Evolutionary conservation across 2,888 invertebrate genomes (phyloP), one percentile per base, ranked within the genome.

Genomic region (Ephialtes manifestator): DNA sequence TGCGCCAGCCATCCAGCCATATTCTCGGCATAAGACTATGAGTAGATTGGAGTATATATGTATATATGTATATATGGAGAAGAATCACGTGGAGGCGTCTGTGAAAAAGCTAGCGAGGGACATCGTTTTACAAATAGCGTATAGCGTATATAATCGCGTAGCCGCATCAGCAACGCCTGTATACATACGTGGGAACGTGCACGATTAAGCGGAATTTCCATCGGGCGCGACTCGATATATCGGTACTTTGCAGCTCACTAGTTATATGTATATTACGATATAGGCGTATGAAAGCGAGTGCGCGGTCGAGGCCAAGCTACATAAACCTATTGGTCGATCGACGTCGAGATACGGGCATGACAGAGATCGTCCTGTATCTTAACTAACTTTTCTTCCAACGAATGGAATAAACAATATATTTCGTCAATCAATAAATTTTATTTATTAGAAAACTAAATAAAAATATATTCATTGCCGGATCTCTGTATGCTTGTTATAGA

Each of bases 201-300:
- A 87, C 83, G 87, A 87, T 87, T 86, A 87, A 85, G 60, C 39
- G 79, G 86, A 87, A 87, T 87, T 86, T 85, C 72, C 76, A 83
- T 86, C 83, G 82, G 86, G 86, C 83, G 79, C 85, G 86, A 84
- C 86, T 84, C 80, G 77, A 72, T 83, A 68, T 77, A 72, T 85
- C 78, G 74, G 82, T 79, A 84, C 77, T 77, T 51, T 79, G 53
- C 51, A 48, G 35, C 24, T 39, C 11, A 13, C 31, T 71, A 4
- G 31, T 48, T 79, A 51, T 35, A 68, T 68, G 71, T 71, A 31
- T 11, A 80, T 71, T 53, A 39, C 13, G 35, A 60, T 48, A 48
- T 70, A 68, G 11, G 48, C 48, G 48, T 77, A 75, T n/a, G 65
- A 86, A 81, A 80, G 80, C 81, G 77, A 72, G 83, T 83, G 83